Percentiles rank a stretch among this genome's conserved stretches.
phyloP scores from a whole-genome alignment of 2,797 vertebrate species.

The Pseudochromis fuscus region DNA sequence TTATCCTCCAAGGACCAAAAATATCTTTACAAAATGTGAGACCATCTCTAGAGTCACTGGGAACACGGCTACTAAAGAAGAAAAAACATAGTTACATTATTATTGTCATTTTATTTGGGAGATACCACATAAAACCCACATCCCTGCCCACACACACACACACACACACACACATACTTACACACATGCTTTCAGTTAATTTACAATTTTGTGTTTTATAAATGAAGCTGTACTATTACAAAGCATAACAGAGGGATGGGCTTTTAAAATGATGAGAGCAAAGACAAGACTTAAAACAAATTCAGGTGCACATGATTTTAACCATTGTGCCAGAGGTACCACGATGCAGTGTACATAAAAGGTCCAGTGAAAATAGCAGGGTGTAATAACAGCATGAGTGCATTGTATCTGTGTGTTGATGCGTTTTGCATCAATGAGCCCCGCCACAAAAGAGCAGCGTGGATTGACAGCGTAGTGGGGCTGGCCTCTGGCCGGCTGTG shows the following conservation, averaged over 20 bases:
- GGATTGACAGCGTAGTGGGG: slow-evolving; percentile 65
- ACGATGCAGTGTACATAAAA: slow-evolving; percentile 15
- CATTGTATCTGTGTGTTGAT: slow-evolving; percentile 40
- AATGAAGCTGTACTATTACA: slow-evolving; percentile 8
- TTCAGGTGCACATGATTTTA: slow-evolving; percentile 7
- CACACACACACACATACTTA: too few species aligned
- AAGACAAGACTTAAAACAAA: slow-evolving; percentile 11
- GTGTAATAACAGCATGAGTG: slow-evolving; percentile 38
- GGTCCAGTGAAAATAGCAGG: slow-evolving; percentile 10
- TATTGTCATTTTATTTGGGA: slow-evolving; percentile 31
- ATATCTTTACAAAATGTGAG: neutral
- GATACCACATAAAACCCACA: slow-evolving; percentile 30
- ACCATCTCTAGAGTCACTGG: neutral
- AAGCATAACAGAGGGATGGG: slow-evolving; percentile 11
- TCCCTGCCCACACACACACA: slow-evolving; percentile 10
- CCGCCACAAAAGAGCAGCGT: slow-evolving; percentile 70
- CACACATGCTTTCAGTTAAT: slow-evolving; percentile 24
- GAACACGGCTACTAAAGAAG: slow-evolving; percentile 8
- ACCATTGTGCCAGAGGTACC: neutral
- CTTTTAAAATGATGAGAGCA: slow-evolving; percentile 18
- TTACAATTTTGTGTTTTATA: slow-evolving; percentile 22
- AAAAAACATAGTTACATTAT: slow-evolving; percentile 39
- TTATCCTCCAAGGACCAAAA: neutral
- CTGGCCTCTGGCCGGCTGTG: slow-evolving; percentile 79
- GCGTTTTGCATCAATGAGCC: slow-evolving; percentile 62